phyloP scores from a whole-genome alignment of 2,797 vertebrate species.

The Oophaga sylvatica region DNA sequence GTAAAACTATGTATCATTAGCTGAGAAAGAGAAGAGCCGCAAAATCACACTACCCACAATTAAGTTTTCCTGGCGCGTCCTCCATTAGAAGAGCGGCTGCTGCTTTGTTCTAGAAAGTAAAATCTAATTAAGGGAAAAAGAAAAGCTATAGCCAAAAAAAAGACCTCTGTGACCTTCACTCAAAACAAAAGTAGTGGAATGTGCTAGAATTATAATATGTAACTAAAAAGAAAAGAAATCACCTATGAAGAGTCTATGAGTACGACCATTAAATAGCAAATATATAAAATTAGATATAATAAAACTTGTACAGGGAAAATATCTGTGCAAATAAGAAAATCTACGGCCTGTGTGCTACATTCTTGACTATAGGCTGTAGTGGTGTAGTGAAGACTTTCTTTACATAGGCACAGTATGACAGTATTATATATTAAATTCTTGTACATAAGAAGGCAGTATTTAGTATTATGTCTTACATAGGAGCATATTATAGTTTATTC shows the following conservation, averaged over 20 bases:
- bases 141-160: neutral
- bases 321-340: neutral
- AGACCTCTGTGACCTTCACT: constrained; percentile 2
- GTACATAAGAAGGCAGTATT: neutral
- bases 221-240: neutral
- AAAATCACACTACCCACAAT: neutral
- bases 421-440: constrained; percentile 25
- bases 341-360: neutral
- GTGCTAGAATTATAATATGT: neutral
- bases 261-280: too few relatives aligned
- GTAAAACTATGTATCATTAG: constrained; percentile 15
- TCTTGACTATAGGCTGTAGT: neutral
- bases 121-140: constrained; percentile 45
- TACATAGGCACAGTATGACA: neutral
- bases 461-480: too few relatives aligned
- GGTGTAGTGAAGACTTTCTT: too few relatives aligned
- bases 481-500: neutral
- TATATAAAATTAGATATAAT: too few relatives aligned
- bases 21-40: neutral
- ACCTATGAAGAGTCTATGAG: neutral
- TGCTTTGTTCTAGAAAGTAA: constrained; percentile 32
- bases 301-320: neutral
- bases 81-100: neutral
- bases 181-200: neutral
- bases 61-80: neutral